Conservation (phyloP, 2,797 vertebrate species). For the Tangara arthus region DNA sequence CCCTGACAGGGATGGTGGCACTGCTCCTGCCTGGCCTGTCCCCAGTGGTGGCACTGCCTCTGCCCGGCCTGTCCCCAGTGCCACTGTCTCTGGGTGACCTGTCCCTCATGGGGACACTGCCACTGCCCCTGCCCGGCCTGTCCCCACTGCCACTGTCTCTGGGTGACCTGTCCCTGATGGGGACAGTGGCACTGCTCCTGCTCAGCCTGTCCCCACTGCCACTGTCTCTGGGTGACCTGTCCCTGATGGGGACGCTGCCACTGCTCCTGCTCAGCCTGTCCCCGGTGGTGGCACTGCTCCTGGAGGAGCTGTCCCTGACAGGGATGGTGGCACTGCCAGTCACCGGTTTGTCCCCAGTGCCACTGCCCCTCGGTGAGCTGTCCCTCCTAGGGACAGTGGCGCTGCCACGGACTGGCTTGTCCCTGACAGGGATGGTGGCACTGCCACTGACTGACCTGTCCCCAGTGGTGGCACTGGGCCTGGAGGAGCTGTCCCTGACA, state of each 20-base stretch:
- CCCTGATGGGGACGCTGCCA: too few relatives aligned
- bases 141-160: neutral
- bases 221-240: too few relatives aligned
- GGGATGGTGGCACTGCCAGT: fast-evolving
- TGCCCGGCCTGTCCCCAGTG: neutral
- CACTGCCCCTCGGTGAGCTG: neutral
- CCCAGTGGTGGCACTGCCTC: neutral
- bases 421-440: neutral
- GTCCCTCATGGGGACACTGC: neutral
- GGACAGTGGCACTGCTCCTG: neutral
- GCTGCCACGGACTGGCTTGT: neutral
- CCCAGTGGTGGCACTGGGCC: too few relatives aligned
- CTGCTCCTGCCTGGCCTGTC: neutral
- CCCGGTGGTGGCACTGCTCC: neutral
- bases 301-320: neutral
- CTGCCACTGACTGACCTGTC: neutral
- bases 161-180: neutral
- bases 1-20: too few relatives aligned
- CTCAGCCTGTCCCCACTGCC: too few relatives aligned
- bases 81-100: neutral
- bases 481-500: too few relatives aligned
- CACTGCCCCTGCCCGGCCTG: neutral
- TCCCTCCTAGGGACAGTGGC: neutral
- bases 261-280: too few relatives aligned
- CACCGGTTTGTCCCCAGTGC: neutral